Evolutionary conservation across 2,888 invertebrate species (phyloP), one percentile per base, ranked within the genome.

Genomic region (Willowsia nigromaculata): DNA sequence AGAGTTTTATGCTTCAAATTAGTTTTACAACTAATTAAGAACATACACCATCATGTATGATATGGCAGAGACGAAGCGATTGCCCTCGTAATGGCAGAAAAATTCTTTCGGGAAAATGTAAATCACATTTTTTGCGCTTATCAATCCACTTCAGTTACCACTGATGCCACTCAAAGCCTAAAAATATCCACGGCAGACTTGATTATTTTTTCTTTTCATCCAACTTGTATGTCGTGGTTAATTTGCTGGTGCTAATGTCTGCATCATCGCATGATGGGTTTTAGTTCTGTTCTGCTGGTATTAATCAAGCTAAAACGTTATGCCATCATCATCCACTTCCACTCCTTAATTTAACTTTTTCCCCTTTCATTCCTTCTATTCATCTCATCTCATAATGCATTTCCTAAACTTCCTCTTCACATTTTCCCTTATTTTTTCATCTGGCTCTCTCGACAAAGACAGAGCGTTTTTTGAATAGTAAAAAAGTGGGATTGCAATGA

Each of bases 291-390:
- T 37, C 37, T 37, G n/a, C 18, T 37, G 68, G 37, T 18, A 68
- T 68, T 68, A 68, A 68, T 68, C 68, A 68, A 68, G 68, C 68
- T 68, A 37, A 68, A 33, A 37, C 37, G 13, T 18, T 18, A 68
- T 22, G 22, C 25, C 56, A 30, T 30, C 37, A 18, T 68, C 37
- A 68, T 68, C 68, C 18, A 37, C 37, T 68, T 68, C 37, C 68
- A 37, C 68, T 68, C 68, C 37, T 68, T 68, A 37, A 68, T 68
- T 68, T 68, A 15, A 13, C 30, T 13, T 9, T n/a, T 30, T 27
- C 13, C 30, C 30, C 5, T 62, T 18, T 37, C 37, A 6, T 68
- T 33, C 22, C 56, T 56, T 9, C 37, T 33, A 37, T 68, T 37
- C 37, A 37, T 37, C 68, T 33, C 68, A 68, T 22, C 25, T 56